Conservation (phyloP, 2,113 vertebrate species). For the Nibea albiflora region DNA sequence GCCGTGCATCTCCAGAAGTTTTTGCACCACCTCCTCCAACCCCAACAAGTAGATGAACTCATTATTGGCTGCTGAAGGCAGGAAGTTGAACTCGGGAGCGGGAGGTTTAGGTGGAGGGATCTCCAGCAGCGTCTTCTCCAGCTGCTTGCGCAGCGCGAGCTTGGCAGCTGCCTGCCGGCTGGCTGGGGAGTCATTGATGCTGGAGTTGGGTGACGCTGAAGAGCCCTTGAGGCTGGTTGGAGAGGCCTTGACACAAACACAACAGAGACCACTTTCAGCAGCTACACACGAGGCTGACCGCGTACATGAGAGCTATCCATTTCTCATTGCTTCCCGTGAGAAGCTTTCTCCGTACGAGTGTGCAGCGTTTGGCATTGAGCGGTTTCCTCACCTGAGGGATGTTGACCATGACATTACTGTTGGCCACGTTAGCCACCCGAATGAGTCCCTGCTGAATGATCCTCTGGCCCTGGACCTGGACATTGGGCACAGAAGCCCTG, state of each 20-base stretch:
- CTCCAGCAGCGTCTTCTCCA: conserved; percentile 97
- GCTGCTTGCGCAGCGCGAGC: conserved; percentile 94
- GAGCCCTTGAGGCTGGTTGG: conserved; percentile 90
- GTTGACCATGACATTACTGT: conserved; percentile 92
- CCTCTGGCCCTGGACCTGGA: conserved; percentile 95
- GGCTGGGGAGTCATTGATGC: conserved; percentile 89
- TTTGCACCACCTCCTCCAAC: conserved; percentile 97
- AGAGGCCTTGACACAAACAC: conserved; percentile 84
- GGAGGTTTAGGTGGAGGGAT: conserved; percentile 97
- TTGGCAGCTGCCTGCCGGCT: conserved; percentile 96
- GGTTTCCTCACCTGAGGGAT: conserved; percentile 85
- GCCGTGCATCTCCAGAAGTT: conserved; percentile 95
- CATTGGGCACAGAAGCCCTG: conserved; percentile 92
- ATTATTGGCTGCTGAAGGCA: conserved; percentile 97
- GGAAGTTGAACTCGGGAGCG: conserved; percentile 94
- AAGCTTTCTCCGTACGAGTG: background rate
- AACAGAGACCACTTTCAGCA: conserved; percentile 1
- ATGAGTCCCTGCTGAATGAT: conserved; percentile 99
- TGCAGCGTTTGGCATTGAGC: no score
- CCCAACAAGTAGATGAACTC: conserved; percentile 99
- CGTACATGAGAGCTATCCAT: background rate
- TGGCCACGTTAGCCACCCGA: conserved; percentile 94
- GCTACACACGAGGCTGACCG: background rate
- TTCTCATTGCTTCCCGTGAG: background rate
- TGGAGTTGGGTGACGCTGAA: conserved; percentile 76